A percentile compares a stretch with the other conserved stretches of the same genome.
These are phyloP conservation scores for Erpobdella octoculata DNA, from an alignment of 2,888 invertebrate genomes.

Conservation along the genomic window DNA sequence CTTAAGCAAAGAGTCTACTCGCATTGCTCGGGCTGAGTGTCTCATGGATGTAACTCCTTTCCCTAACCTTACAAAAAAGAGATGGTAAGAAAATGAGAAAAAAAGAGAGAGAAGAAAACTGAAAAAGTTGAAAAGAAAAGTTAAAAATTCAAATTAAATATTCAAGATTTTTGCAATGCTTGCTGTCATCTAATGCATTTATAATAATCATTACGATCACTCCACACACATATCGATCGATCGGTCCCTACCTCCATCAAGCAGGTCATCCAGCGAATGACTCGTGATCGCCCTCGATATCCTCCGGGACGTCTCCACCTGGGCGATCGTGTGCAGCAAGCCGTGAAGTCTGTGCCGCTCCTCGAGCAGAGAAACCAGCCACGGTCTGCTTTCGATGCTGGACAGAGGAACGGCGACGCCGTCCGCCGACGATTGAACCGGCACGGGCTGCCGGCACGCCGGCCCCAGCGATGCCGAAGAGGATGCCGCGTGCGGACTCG, in stretches of 20 bases:
- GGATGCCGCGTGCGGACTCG: too few relatives aligned
- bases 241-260: conserved; percentile 18
- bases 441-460: background rate
- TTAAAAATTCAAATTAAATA: too few relatives aligned
- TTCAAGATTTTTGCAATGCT: too few relatives aligned
- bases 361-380: conserved; percentile 4
- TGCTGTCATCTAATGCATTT: too few relatives aligned
- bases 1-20: too few relatives aligned
- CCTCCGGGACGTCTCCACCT: background rate
- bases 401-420: background rate
- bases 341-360: background rate
- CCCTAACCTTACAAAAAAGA: too few relatives aligned
- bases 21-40: too few relatives aligned
- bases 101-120: too few relatives aligned
- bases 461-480: background rate
- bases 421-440: background rate
- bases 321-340: background rate
- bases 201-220: too few relatives aligned
- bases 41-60: too few relatives aligned
- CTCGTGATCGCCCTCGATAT: conserved; percentile 25
- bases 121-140: too few relatives aligned
- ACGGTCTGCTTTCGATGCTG: background rate
- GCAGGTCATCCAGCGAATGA: conserved; percentile 27
- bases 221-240: background rate
- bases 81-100: too few relatives aligned